Percentiles rank a stretch among this genome's conserved stretches.
Conservation (phyloP, 2,888 invertebrate species). For the Hanleya hanleyi region DNA sequence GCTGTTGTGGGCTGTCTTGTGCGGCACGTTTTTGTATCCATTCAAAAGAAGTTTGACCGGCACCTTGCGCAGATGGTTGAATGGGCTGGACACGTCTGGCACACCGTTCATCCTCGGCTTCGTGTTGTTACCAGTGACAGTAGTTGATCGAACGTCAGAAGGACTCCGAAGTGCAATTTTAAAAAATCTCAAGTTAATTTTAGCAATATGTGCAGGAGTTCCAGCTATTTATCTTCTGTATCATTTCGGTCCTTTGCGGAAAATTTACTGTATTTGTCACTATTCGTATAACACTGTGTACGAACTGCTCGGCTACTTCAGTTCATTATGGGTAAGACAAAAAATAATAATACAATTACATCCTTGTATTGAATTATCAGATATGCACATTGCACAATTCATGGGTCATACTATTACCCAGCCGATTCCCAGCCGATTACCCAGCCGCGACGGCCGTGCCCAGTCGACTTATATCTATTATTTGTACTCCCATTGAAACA, state of each 20-base stretch:
- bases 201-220: conserved; percentile 73
- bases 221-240: conserved; percentile 80
- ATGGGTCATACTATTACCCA: too few species aligned
- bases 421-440: too few species aligned
- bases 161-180: conserved; percentile 82
- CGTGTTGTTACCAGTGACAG: conserved; percentile 80
- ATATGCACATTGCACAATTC: too few species aligned
- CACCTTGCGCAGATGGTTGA: conserved; percentile 84
- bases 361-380: too few species aligned
- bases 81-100: conserved; percentile 61
- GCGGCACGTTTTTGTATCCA: conserved; percentile 98
- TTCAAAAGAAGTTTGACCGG: conserved; percentile 89
- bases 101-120: conserved; percentile 75
- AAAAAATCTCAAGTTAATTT: conserved; percentile 80
- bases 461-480: too few species aligned
- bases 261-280: conserved; percentile 48
- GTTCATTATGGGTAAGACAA: conserved; percentile 71
- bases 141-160: conserved; percentile 85
- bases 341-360: too few species aligned
- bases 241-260: conserved; percentile 80
- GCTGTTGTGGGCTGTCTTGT: conserved; percentile 94
- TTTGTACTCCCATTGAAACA: too few species aligned
- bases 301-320: conserved; percentile 67
- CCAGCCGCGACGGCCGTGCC: too few species aligned
- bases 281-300: conserved; percentile 57